These are phyloP conservation scores for Heliconius eleuchia DNA, from an alignment of 1,140 invertebrate genomes.

Conservation along the genomic window DNA sequence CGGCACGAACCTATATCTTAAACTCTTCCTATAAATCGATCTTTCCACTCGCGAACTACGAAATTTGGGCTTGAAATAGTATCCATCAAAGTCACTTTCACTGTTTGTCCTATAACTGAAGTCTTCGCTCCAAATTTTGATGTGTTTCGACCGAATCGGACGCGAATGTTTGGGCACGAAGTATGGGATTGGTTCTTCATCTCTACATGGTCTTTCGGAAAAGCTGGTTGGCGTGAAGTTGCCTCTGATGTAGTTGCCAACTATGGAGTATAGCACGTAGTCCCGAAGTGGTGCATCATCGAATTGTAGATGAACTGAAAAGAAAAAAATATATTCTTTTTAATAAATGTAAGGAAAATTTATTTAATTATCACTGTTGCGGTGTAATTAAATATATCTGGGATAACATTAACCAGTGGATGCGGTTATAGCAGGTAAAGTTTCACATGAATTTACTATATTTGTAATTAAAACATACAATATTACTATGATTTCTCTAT, in stretches of 20 bases:
- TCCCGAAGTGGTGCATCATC: constrained; percentile 58
- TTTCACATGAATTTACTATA: too few species aligned
- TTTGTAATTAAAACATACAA: too few species aligned
- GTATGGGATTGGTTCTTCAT: constrained; percentile 58
- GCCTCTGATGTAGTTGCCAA: constrained; percentile 59
- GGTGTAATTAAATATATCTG: too few species aligned
- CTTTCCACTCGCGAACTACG: constrained; percentile 51
- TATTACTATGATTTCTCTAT: too few species aligned
- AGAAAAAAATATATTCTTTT: background rate
- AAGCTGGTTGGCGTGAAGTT: constrained; percentile 71
- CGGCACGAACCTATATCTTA: constrained; percentile 58
- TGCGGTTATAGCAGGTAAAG: too few species aligned
- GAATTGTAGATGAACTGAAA: constrained; percentile 70
- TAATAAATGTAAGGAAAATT: too few species aligned
- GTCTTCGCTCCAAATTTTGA: constrained; percentile 44
- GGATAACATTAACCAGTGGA: too few species aligned
- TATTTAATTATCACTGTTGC: too few species aligned
- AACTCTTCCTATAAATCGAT: constrained; percentile 45
- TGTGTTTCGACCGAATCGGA: constrained; percentile 53
- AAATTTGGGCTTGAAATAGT: constrained; percentile 66
- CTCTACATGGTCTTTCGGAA: constrained; percentile 60
- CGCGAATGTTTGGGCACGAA: constrained; percentile 65
- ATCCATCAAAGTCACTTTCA: constrained; percentile 51
- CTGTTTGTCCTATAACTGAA: constrained; percentile 54
- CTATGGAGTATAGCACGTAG: constrained; percentile 66